Evolutionary conservation across 2,888 invertebrate genomes (phyloP).

Genomic region (Argyresthia goedartella): DNA sequence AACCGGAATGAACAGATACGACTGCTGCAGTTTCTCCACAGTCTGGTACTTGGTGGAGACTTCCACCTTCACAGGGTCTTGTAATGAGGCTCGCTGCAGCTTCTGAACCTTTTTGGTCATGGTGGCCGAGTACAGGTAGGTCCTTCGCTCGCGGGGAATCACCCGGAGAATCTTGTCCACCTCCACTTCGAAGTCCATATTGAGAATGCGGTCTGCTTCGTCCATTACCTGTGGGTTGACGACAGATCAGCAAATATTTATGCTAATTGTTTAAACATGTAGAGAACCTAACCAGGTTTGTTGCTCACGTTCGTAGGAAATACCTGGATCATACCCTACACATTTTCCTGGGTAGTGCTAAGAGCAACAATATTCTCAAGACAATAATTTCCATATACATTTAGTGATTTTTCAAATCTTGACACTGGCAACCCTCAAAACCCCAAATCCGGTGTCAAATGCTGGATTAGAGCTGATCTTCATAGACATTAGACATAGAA

Average conservation of each 20-base stretch:
- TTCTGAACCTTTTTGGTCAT: conserved; percentile 99
- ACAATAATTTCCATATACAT: no score
- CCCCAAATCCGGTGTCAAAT: no score
- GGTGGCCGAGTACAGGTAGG: conserved; percentile 97
- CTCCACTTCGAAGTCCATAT: conserved; percentile 99
- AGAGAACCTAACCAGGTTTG: no score
- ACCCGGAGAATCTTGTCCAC: conserved; percentile 94
- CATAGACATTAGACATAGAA: no score
- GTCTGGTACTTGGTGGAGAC: conserved; percentile 98
- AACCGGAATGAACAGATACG: conserved; percentile 94
- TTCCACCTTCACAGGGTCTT: conserved; percentile 96
- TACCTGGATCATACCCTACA: no score
- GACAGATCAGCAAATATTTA: background rate
- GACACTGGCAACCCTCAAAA: no score
- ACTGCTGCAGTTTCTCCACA: conserved; percentile 95
- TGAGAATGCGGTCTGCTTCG: conserved; percentile 98
- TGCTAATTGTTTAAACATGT: no score
- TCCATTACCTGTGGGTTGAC: conserved; percentile 86
- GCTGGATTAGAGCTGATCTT: no score
- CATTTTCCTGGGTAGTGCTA: no score
- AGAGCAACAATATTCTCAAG: no score
- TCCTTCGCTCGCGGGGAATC: conserved; percentile 91
- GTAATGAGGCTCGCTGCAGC: conserved; percentile 93
- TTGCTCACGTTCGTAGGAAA: no score
- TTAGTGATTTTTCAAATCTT: no score